Conservation (phyloP, 2,888 invertebrate genomes). For the Agrotis ipsilon region DNA sequence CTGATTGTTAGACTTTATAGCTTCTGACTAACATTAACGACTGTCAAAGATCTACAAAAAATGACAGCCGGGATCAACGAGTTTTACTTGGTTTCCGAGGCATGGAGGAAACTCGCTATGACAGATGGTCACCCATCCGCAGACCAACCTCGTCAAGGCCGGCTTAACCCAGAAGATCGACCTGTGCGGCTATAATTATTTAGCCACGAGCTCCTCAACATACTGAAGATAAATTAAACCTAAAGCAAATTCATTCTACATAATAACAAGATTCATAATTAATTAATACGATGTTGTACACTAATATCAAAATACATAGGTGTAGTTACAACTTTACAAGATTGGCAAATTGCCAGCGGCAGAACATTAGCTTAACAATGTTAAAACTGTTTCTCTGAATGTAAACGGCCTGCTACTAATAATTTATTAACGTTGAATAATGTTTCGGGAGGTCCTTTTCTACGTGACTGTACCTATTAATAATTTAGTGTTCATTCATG, state of each 20-base stretch:
- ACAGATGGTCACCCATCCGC: too few species aligned
- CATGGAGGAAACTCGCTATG: too few species aligned
- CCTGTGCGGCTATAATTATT: too few species aligned
- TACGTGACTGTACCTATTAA: conserved; percentile 20
- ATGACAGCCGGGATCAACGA: too few species aligned
- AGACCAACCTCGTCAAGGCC: too few species aligned
- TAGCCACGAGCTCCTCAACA: too few species aligned
- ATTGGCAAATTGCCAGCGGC: conserved; percentile 42
- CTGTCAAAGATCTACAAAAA: too few species aligned
- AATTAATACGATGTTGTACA: conserved; percentile 3
- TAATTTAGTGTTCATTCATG: conserved; percentile 29
- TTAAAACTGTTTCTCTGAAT: conserved; percentile 50
- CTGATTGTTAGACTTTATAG: too few species aligned
- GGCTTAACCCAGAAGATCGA: too few species aligned
- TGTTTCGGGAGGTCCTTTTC: conserved; percentile 24
- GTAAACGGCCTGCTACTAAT: conserved; percentile 38
- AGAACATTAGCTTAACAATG: conserved; percentile 44
- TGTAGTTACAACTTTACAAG: conserved; percentile 3
- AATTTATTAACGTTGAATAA: conserved; percentile 44
- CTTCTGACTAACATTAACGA: too few species aligned
- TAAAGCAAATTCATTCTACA: background rate
- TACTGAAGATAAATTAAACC: background rate
- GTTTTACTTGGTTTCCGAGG: too few species aligned
- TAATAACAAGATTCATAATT: background rate
- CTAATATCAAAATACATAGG: conserved; percentile 14